Evolutionary conservation across 2,113 vertebrate species (phyloP).

Genomic region (Ardeotis arabs): DNA sequence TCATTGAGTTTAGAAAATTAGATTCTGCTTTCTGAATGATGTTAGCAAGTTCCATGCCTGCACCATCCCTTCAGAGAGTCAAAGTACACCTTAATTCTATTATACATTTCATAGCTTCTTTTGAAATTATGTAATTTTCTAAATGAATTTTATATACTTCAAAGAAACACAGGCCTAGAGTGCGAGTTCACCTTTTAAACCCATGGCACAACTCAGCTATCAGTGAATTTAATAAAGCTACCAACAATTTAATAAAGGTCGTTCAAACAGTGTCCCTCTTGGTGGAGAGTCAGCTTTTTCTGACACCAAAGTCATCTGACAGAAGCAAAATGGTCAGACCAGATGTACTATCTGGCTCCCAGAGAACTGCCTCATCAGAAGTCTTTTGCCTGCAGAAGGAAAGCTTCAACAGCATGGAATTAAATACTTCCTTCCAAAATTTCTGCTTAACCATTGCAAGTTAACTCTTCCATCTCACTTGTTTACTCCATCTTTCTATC

Average conservation of each 20-base stretch:
- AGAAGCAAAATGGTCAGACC: not conserved
- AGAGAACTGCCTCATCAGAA: not conserved
- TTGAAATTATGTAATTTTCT: slow-evolving; percentile 15
- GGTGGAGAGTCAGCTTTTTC: not conserved
- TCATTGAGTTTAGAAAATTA: slow-evolving; percentile 12
- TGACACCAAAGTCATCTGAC: not conserved
- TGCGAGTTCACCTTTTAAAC: not conserved
- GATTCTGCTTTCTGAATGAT: not conserved
- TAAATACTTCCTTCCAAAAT: not conserved
- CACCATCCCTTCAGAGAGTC: not conserved
- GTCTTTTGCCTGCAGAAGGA: not conserved
- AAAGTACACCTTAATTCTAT: not conserved
- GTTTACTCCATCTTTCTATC: not conserved
- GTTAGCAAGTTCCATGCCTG: not conserved
- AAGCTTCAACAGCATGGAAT: not conserved
- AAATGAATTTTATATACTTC: slow-evolving; percentile 28
- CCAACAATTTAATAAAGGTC: not conserved
- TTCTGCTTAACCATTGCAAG: not conserved
- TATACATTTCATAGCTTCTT: not conserved
- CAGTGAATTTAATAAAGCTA: not conserved
- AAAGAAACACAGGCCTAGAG: not conserved
- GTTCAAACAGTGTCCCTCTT: not conserved
- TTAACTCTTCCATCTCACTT: not conserved
- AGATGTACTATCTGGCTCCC: not conserved
- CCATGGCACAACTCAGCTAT: not conserved